Percentiles rank a stretch among this genome's conserved stretches.
Evolutionary conservation across 2,113 vertebrate genomes (phyloP).

Genomic region (Pseudopodoces humilis): DNA sequence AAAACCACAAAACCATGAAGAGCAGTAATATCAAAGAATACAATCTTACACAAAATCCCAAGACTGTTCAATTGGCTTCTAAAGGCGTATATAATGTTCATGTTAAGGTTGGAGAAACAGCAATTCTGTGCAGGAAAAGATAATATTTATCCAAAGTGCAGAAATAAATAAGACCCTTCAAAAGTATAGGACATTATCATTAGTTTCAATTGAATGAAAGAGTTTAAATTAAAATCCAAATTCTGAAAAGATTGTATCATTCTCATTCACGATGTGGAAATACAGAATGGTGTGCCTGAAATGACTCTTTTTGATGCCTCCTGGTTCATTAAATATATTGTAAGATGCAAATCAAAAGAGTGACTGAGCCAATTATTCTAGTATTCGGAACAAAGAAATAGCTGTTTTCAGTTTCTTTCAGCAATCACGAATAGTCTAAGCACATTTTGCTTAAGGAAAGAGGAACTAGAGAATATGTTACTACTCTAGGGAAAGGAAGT

Average conservation of each 20-base stretch:
- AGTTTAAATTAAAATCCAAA: background rate
- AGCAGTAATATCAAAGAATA: background rate
- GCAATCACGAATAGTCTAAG: background rate
- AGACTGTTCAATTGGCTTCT: background rate
- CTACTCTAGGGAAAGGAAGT: background rate
- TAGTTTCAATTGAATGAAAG: background rate
- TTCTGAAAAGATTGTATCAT: background rate
- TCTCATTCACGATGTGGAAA: fast-evolving
- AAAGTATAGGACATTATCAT: background rate
- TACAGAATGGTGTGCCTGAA: background rate
- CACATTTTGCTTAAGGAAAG: background rate
- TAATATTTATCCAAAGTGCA: background rate
- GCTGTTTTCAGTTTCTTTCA: background rate
- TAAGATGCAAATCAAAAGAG: background rate
- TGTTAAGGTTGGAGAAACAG: background rate
- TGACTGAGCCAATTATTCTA: background rate
- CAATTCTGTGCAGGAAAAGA: background rate
- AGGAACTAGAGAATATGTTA: background rate
- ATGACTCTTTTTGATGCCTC: background rate
- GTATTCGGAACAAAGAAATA: background rate
- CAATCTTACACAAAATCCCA: background rate
- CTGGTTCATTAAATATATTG: background rate
- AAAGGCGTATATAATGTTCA: background rate
- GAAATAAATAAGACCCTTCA: background rate
- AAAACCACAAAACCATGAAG: background rate